phyloP scores from a whole-genome alignment of 2,113 vertebrate species.

The Carettochelys insculpta region DNA sequence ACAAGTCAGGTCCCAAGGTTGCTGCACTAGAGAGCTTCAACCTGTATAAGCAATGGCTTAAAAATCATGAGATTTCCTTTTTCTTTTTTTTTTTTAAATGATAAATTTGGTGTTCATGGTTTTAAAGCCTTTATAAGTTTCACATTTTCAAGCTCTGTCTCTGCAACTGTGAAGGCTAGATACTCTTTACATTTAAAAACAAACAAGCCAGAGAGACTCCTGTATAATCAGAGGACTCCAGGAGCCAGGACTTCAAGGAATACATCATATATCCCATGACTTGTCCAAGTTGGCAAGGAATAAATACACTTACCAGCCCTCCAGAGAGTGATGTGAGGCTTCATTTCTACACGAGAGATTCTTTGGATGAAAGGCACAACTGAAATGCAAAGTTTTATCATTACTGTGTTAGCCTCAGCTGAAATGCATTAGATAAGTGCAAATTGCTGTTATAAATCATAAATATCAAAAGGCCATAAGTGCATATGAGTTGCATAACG shows the following conservation, averaged over 20 bases:
- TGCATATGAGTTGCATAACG: constrained; percentile 73
- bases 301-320: not conserved
- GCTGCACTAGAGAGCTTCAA: no score
- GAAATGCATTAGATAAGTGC: constrained; percentile 50
- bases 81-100: not conserved
- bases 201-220: not conserved
- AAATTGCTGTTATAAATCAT: constrained; percentile 73
- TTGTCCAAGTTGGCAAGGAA: not conserved
- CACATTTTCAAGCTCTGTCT: not conserved
- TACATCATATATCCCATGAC: not conserved
- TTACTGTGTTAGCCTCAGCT: not conserved
- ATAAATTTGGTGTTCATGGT: not conserved
- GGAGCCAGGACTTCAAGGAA: not conserved
- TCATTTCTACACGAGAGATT: not conserved
- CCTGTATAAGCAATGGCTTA: no score
- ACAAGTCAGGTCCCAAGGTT: no score
- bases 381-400: constrained; percentile 44
- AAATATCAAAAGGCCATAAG: constrained; percentile 71
- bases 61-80: not conserved
- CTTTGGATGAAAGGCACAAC: not conserved
- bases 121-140: not conserved
- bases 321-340: not conserved
- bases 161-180: not conserved
- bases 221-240: not conserved
- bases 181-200: not conserved